Evolutionary conservation across 1,140 invertebrate species (phyloP).

Genomic region (Paramacrobiotus metropolitanus): DNA sequence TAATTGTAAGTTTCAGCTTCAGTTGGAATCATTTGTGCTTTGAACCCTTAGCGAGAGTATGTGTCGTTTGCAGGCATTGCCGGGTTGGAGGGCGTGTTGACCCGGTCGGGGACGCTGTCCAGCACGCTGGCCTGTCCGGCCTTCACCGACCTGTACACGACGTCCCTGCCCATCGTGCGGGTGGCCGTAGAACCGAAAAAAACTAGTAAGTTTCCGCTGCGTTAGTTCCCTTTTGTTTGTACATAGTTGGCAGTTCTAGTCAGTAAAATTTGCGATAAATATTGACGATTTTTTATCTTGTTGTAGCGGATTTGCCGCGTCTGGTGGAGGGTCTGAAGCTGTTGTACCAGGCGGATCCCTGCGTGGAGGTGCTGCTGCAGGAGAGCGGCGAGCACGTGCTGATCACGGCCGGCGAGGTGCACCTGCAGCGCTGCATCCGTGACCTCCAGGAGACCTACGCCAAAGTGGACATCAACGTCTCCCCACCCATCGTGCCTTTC

Average conservation of each 20-base stretch:
- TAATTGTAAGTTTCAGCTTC: too few species aligned
- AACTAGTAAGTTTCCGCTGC: slow-evolving; percentile 25
- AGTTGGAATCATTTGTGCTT: too few species aligned
- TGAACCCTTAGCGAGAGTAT: too few species aligned
- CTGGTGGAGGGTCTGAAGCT: slow-evolving; percentile 54
- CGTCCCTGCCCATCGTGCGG: slow-evolving; percentile 62
- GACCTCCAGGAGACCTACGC: slow-evolving; percentile 46
- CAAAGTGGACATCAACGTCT: slow-evolving; percentile 64
- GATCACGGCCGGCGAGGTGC: slow-evolving; percentile 88
- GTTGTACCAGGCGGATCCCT: slow-evolving; percentile 73
- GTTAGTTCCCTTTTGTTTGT: neutral
- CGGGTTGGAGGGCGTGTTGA: slow-evolving; percentile 53
- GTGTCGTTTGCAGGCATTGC: slow-evolving; percentile 41
- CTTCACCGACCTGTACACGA: slow-evolving; percentile 55
- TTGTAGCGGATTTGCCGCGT: slow-evolving; percentile 40
- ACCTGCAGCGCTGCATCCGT: slow-evolving; percentile 75
- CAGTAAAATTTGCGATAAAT: neutral
- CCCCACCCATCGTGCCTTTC: slow-evolving; percentile 84
- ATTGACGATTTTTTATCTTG: slow-evolving; percentile 3
- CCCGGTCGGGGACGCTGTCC: slow-evolving; percentile 78
- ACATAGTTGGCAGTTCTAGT: neutral
- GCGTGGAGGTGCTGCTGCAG: slow-evolving; percentile 65
- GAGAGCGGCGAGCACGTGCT: slow-evolving; percentile 87
- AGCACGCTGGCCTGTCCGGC: slow-evolving; percentile 56
- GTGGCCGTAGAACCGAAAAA: slow-evolving; percentile 79